Conservation (phyloP, 1,140 invertebrate species). For the Schlechtendalia chinensis region DNA sequence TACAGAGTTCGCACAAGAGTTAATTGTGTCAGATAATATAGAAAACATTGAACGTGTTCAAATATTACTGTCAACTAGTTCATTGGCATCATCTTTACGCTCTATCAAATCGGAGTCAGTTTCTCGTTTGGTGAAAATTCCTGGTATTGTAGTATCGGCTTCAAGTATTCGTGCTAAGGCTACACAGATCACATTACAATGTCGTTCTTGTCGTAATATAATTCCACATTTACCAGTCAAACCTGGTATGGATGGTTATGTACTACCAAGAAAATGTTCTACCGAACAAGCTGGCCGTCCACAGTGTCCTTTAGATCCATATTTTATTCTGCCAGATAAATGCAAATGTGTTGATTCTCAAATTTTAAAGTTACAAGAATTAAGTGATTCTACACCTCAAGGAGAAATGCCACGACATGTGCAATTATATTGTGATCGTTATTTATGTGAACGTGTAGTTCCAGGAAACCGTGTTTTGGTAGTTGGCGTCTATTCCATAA, state of each 20-base stretch:
- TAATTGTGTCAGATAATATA: slow-evolving; percentile 86
- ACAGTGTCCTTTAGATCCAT: slow-evolving; percentile 96
- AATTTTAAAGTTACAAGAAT: slow-evolving; percentile 90
- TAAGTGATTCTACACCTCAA: slow-evolving; percentile 94
- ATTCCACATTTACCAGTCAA: slow-evolving; percentile 88
- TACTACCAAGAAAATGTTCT: slow-evolving; percentile 92
- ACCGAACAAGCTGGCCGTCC: slow-evolving; percentile 83
- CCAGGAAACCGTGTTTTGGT: slow-evolving; percentile 94
- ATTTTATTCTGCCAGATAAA: slow-evolving; percentile 96
- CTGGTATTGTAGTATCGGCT: slow-evolving; percentile 93
- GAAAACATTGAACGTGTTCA: slow-evolving; percentile 93
- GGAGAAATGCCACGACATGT: slow-evolving; percentile 98
- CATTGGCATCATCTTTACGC: slow-evolving; percentile 77
- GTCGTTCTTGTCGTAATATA: slow-evolving; percentile 86
- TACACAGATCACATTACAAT: slow-evolving; percentile 92
- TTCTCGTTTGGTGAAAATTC: slow-evolving; percentile 89
- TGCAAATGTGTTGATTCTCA: slow-evolving; percentile 95
- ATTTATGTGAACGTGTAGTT: slow-evolving; percentile 91
- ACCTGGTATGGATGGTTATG: slow-evolving; percentile 94
- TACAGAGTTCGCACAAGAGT: slow-evolving; percentile 94
- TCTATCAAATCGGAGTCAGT: slow-evolving; percentile 83
- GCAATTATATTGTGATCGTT: slow-evolving; percentile 91
- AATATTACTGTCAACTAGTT: slow-evolving; percentile 82
- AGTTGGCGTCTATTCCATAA: slow-evolving; percentile 95
- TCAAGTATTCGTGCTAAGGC: slow-evolving; percentile 94